These are phyloP conservation scores for Hyppa rectilinea DNA, from an alignment of 2,888 invertebrate species.

Conservation along the genomic window DNA sequence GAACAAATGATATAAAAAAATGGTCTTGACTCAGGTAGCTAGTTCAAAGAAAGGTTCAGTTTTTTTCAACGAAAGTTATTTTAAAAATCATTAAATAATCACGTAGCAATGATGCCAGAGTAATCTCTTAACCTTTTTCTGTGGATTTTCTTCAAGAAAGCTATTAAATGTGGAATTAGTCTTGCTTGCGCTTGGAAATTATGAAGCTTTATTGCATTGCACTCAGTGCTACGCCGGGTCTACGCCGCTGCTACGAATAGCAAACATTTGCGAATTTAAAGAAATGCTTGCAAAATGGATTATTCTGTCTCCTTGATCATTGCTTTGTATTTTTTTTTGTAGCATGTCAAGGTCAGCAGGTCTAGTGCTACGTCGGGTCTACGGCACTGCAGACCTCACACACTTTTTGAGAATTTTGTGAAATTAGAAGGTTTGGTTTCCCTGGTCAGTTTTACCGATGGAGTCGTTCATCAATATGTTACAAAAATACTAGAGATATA, in stretches of 20 bases:
- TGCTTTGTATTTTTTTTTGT: background rate
- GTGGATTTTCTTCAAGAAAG: background rate
- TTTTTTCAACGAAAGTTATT: background rate
- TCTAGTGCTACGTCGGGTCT: constrained; percentile 7
- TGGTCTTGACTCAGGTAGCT: constrained; percentile 6
- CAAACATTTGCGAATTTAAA: background rate
- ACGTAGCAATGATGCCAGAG: background rate
- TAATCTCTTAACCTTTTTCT: background rate
- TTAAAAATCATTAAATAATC: background rate
- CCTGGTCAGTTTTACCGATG: background rate
- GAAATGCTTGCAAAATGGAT: background rate
- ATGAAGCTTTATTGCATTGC: background rate
- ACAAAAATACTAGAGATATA: background rate
- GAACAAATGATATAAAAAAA: background rate
- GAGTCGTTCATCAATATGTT: background rate
- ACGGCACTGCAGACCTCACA: constrained; percentile 1
- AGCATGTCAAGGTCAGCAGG: background rate
- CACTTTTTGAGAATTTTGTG: background rate
- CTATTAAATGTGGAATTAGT: background rate
- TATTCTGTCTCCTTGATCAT: background rate
- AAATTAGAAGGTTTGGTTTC: background rate
- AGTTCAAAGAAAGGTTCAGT: constrained; percentile 1
- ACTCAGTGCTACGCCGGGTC: constrained; percentile 7
- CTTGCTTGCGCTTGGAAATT: background rate
- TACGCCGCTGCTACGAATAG: background rate